phyloP scores from a whole-genome alignment of 1,140 invertebrate genomes.

The Periplaneta americana region DNA sequence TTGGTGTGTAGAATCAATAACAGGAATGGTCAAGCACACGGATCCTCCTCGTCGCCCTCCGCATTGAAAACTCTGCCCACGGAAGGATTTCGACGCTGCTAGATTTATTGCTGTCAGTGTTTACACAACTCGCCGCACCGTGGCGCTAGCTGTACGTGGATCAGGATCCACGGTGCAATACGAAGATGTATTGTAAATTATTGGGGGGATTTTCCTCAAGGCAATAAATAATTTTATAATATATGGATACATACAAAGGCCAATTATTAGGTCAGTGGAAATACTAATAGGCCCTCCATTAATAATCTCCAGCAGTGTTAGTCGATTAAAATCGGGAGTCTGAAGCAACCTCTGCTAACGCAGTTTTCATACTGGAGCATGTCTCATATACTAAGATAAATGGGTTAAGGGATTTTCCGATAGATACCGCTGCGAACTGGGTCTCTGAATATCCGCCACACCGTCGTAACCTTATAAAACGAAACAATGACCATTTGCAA shows the following conservation, averaged over 20 bases:
- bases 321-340: not conserved
- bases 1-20: no score
- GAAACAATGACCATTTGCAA: no score
- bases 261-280: not conserved
- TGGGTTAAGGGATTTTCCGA: not conserved
- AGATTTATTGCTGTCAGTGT: not conserved
- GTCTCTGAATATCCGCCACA: not conserved
- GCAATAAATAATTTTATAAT: not conserved
- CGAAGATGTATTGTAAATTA: not conserved
- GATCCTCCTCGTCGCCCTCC: no score
- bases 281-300: not conserved
- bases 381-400: not conserved
- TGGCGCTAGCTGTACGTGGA: not conserved
- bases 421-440: not conserved
- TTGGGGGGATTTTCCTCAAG: not conserved
- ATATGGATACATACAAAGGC: not conserved
- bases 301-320: not conserved
- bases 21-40: no score
- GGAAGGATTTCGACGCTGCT: not conserved
- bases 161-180: not conserved
- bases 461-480: not conserved
- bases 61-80: not conserved
- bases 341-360: not conserved
- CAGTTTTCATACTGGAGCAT: not conserved
- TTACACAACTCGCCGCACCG: not conserved